These are phyloP conservation scores for Megalops cyprinoides DNA, from an alignment of 2,797 vertebrate genomes.

Conservation along the genomic window DNA sequence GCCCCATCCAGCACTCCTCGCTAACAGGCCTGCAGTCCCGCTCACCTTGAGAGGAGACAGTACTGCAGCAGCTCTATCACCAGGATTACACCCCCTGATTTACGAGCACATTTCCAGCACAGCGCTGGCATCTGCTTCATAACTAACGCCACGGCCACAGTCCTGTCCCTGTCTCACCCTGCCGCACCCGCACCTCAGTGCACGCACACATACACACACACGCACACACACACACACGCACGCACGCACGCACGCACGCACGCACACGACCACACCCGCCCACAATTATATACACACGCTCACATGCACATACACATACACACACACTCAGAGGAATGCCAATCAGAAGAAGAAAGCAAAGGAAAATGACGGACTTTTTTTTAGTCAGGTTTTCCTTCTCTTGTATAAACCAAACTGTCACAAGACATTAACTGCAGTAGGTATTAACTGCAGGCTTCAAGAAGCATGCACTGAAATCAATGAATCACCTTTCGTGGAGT, in stretches of 20 bases:
- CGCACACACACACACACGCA: neutral
- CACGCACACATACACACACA: neutral
- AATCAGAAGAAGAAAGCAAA: neutral
- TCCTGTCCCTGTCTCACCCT: neutral
- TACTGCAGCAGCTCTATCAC: slow-evolving; percentile 55
- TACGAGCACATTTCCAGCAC: slow-evolving; percentile 62
- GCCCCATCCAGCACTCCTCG: too few relatives aligned
- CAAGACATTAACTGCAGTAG: neutral
- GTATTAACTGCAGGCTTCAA: too few relatives aligned
- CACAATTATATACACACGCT: too few relatives aligned
- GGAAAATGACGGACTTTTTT: neutral
- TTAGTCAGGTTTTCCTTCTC: neutral
- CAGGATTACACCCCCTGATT: slow-evolving; percentile 60
- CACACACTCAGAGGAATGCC: neutral
- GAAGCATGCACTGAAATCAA: too few relatives aligned
- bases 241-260: neutral
- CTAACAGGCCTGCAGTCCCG: neutral
- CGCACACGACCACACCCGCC: too few relatives aligned
- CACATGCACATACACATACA: neutral
- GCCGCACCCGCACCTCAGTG: neutral
- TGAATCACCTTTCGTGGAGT: neutral
- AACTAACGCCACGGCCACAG: slow-evolving; percentile 34
- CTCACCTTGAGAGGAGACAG: slow-evolving; percentile 32
- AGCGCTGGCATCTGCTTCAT: slow-evolving; percentile 55
- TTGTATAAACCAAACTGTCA: neutral